Percentiles rank a stretch among this genome's conserved stretches.
Conservation (phyloP, 37 sponge, comb jelly and placozoan species). For the Spongilla lacustris region DNA sequence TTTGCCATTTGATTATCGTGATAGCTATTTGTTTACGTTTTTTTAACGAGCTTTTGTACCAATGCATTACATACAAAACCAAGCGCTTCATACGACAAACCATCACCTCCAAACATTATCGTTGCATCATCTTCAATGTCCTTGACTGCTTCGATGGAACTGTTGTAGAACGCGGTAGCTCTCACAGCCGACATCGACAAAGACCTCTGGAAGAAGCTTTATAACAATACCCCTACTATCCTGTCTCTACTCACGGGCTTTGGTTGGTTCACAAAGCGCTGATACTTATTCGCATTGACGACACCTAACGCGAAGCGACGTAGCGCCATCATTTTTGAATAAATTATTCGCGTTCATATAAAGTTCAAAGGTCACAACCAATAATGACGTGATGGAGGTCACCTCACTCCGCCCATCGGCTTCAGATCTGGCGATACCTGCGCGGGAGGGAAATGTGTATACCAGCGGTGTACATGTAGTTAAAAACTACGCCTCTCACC, state of each 20-base stretch:
- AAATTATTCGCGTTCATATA: background rate
- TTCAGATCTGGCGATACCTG: conserved; percentile 10
- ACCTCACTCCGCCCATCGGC: background rate
- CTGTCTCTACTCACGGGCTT: background rate
- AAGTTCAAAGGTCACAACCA: background rate
- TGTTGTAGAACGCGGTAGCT: conserved; percentile 61
- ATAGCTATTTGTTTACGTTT: too few species aligned
- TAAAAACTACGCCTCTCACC: conserved; percentile 25
- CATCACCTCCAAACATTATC: conserved; percentile 81
- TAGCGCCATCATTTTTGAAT: background rate
- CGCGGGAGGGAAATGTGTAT: background rate
- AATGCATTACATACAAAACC: background rate
- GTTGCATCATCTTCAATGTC: conserved; percentile 68
- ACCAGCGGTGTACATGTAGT: too few species aligned
- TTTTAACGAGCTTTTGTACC: background rate
- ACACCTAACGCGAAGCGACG: background rate
- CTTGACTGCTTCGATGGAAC: conserved; percentile 69
- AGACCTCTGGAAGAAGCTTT: background rate
- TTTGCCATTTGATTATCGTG: too few species aligned
- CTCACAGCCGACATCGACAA: background rate
- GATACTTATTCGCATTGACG: background rate
- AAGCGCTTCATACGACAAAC: background rate
- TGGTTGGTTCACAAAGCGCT: background rate
- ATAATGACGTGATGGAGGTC: background rate
- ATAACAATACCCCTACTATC: background rate